Conservation (phyloP, 2,113 vertebrate genomes). For the Hipposideros armiger region DNA sequence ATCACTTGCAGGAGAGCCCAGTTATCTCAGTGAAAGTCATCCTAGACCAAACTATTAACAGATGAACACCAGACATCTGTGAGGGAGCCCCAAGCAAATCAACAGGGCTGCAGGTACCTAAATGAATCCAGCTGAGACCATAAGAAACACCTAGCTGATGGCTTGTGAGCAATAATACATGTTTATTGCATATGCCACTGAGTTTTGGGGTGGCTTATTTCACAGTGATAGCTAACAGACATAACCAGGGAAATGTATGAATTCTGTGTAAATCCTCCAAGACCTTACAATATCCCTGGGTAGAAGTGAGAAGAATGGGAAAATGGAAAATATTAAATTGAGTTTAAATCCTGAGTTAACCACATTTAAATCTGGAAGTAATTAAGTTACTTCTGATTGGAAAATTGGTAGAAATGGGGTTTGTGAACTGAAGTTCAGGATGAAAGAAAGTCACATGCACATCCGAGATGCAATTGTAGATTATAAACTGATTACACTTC, state of each 20-base stretch:
- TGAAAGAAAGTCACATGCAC: background rate
- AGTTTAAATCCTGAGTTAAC: conserved; percentile 36
- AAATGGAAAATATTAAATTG: background rate
- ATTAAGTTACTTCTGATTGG: conserved; percentile 53
- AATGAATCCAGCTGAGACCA: background rate
- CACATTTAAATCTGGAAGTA: conserved; percentile 33
- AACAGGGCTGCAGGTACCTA: background rate
- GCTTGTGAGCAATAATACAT: background rate
- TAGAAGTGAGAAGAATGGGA: background rate
- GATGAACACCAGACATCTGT: background rate
- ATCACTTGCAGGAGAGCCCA: background rate
- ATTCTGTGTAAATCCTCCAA: conserved; percentile 5
- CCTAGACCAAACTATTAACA: background rate
- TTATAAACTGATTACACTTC: conserved; percentile 10
- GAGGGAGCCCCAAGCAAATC: background rate
- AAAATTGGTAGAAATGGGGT: conserved; percentile 39
- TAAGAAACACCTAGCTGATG: background rate
- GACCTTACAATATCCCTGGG: background rate
- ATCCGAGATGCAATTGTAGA: conserved; percentile 28
- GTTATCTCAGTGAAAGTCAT: background rate
- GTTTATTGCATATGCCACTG: background rate
- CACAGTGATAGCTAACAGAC: background rate
- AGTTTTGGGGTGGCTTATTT: background rate
- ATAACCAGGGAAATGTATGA: background rate
- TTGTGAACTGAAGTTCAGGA: conserved; percentile 6